Conservation (phyloP, 2,797 vertebrate genomes). For the Sparus aurata region DNA sequence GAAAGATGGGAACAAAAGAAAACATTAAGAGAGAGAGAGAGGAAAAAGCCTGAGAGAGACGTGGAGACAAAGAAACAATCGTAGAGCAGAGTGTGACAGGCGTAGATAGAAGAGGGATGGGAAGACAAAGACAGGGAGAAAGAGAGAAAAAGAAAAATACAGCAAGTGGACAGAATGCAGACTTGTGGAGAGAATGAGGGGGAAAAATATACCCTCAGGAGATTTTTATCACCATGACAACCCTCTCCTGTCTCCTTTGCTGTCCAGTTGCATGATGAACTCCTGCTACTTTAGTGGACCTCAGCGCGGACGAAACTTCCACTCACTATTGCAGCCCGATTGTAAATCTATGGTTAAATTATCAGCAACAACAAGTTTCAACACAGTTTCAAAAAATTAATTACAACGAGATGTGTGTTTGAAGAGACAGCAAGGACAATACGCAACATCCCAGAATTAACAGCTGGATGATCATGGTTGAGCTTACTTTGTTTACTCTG, state of each 20-base stretch:
- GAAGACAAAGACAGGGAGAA: conserved; percentile 53
- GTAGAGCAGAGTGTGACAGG: conserved; percentile 36
- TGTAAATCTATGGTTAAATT: conserved; percentile 30
- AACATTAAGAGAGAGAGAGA: conserved; percentile 57
- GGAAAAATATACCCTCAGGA: conserved; percentile 58
- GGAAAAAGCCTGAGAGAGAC: conserved; percentile 23
- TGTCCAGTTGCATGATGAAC: conserved; percentile 73
- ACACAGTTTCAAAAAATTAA: conserved; percentile 7
- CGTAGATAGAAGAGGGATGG: conserved; percentile 29
- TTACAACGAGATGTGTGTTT: conserved; percentile 4
- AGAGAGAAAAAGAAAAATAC: conserved; percentile 42
- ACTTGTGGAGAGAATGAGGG: conserved; percentile 67
- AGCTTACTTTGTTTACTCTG: conserved; percentile 53
- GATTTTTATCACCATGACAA: conserved; percentile 80
- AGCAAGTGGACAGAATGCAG: conserved; percentile 63
- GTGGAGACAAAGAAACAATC: conserved; percentile 50
- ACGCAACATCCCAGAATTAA: conserved; percentile 17
- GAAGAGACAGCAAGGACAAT: conserved; percentile 16
- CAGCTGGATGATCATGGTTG: conserved; percentile 34
- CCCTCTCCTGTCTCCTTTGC: conserved; percentile 69
- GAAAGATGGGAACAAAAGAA: conserved; percentile 68
- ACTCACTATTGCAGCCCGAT: not conserved
- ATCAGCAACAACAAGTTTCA: not conserved
- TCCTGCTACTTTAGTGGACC: conserved; percentile 55
- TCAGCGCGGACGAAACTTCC: conserved; percentile 31